These are phyloP conservation scores for Solenopsis invicta DNA, from an alignment of 1,140 invertebrate genomes.

Conservation along the genomic window DNA sequence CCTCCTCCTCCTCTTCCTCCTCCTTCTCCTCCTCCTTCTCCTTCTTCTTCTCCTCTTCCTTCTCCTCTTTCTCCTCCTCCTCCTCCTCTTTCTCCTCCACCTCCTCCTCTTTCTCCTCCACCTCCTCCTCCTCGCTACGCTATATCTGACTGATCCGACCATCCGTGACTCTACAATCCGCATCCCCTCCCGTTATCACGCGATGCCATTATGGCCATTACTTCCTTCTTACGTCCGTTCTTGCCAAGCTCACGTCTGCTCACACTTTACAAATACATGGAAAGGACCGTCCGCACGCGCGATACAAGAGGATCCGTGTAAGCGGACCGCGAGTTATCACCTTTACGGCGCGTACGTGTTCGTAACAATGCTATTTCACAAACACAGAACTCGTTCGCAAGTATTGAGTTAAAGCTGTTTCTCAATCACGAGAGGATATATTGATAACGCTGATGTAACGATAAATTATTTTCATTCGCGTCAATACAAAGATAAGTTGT, in stretches of 20 bases:
- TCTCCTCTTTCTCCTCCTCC: too few species aligned
- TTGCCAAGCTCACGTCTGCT: conserved; percentile 12
- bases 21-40: too few species aligned
- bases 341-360: neutral
- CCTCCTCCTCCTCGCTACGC: neutral
- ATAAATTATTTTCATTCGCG: neutral
- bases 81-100: neutral
- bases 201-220: conserved; percentile 44
- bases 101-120: too few species aligned
- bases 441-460: conserved; percentile 29
- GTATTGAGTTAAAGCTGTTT: neutral
- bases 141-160: neutral
- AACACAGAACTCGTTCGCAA: neutral
- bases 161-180: neutral
- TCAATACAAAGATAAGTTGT: neutral
- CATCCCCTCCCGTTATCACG: conserved; percentile 33
- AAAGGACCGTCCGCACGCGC: neutral
- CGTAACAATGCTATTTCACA: neutral
- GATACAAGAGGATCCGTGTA: neutral
- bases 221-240: conserved; percentile 43
- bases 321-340: neutral
- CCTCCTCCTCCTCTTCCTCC: too few species aligned
- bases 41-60: too few species aligned
- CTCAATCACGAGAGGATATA: neutral
- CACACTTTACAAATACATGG: neutral